These are phyloP conservation scores for Percopsis transmontana DNA, from an alignment of 2,113 vertebrate genomes.

Conservation along the genomic window DNA sequence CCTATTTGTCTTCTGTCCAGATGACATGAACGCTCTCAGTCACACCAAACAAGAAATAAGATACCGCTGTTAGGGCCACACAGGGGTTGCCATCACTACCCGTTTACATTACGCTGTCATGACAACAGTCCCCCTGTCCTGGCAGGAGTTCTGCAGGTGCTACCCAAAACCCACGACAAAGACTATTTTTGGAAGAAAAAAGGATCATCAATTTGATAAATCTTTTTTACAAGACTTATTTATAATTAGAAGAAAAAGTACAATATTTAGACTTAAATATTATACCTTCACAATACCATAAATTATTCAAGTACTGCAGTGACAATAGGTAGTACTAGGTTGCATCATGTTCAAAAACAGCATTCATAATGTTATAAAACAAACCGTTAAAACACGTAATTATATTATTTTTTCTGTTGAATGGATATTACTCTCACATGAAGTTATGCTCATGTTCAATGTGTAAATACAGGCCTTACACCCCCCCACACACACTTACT, in stretches of 20 bases:
- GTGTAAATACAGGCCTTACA: too few species aligned
- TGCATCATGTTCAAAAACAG: not conserved
- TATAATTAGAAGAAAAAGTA: conserved; percentile 2
- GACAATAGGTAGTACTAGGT: conserved; percentile 5
- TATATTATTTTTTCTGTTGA: not conserved
- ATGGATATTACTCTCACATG: conserved; percentile 1
- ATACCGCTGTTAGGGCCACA: not conserved
- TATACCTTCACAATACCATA: conserved; percentile 11
- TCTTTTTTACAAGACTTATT: too few species aligned
- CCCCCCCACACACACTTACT: too few species aligned
- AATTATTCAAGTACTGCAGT: not conserved
- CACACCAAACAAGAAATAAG: not conserved
- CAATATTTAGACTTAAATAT: not conserved
- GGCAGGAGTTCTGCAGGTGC: too few species aligned
- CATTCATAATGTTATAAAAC: conserved; percentile 8
- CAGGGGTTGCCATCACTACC: conserved; percentile 21
- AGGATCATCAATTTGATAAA: too few species aligned
- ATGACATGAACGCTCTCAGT: not conserved
- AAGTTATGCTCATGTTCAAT: not conserved
- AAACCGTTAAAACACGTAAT: not conserved
- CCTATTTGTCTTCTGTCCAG: not conserved
- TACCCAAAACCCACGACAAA: too few species aligned
- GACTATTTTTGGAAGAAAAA: too few species aligned
- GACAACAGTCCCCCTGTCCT: conserved; percentile 23
- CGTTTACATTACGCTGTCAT: conserved; percentile 12